Evolutionary conservation across 2,113 vertebrate genomes (phyloP), one percentile per base, ranked within the genome.

Genomic region (Salvelinus sp.): DNA sequence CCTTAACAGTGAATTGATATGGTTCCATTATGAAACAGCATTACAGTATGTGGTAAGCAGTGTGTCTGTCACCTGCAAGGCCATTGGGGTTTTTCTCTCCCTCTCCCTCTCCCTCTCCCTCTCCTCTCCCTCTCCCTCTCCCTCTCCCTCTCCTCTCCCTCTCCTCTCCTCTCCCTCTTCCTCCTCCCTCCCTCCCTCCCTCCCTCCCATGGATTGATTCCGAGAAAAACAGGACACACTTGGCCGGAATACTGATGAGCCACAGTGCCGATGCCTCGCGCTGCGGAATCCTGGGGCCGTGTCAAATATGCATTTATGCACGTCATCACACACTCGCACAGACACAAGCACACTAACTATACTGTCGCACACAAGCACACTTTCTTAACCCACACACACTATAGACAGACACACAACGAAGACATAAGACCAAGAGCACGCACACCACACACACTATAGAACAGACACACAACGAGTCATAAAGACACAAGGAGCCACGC

Each of bases 161-260:
- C 50, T 12, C 14, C 14, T 77, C 77, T 38, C 70, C 63, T 14
- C 13, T 27, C 63, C 1, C 9, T 65, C 7, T 28, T n/a, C n/a
- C n/a, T n/a, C n/a, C 25, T 14, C 13, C 4, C 63, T 14, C 22
- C 6, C 68, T 80, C 74, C 72, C 70, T 27, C 74, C 33, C 54
- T 77, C 60, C 79, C 84, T 80, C 65, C 65, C 66, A 38, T 38
- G 33, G 33, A 38, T 38, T 6, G 77, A 57, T 20, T 80, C 75
- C 79, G 76, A 82, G 81, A 69, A 75, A 80, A 83, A 81, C 80
- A 84, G 74, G 79, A 80, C 76, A 38, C 72, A 69, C 85, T 86
- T 76, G 2, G 70, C 76, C 38, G 12, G 86, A 87, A 86, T 86
- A 82, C 79, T 86, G 70, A 89, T 89, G 85, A 84, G 78, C 12